These are phyloP conservation scores for Bolinopsis microptera DNA, from an alignment of 37 sponge, comb jelly and placozoan species.

Conservation along the genomic window DNA sequence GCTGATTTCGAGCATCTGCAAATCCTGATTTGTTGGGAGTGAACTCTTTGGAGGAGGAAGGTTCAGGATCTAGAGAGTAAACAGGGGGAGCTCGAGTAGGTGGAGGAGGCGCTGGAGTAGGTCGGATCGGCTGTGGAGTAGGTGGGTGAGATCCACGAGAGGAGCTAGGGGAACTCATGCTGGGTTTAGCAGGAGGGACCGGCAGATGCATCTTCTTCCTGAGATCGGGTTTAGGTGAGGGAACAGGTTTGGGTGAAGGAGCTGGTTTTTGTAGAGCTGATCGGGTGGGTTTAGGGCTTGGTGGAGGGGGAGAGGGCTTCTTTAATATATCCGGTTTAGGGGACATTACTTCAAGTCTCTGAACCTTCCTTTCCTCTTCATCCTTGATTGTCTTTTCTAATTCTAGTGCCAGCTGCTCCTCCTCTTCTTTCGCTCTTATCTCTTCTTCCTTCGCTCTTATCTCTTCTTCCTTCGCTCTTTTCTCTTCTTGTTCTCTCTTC, in stretches of 20 bases:
- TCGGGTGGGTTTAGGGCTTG: background rate
- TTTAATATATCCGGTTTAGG: background rate
- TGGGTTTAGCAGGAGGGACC: slow-evolving; percentile 13
- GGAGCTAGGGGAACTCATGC: background rate
- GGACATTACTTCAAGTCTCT: background rate
- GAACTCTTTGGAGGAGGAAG: background rate
- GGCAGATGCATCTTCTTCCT: background rate
- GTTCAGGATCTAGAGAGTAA: background rate
- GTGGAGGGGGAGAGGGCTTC: background rate
- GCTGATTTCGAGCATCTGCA: slow-evolving; percentile 20
- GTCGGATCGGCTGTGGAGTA: background rate
- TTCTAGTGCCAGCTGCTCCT: background rate
- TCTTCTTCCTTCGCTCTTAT: background rate
- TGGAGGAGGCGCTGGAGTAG: slow-evolving; percentile 24
- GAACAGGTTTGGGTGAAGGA: background rate
- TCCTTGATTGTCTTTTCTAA: background rate
- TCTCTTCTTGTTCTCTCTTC: background rate
- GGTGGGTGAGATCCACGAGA: background rate
- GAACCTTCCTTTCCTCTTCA: background rate
- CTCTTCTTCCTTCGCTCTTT: background rate
- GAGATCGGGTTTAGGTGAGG: slow-evolving; percentile 8
- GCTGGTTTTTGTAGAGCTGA: background rate
- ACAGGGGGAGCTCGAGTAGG: background rate
- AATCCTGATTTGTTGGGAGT: background rate
- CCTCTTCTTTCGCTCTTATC: background rate